Evolutionary conservation across 23 tunicate genomes (phyloP), one percentile per base, ranked within the genome.

Genomic region (Halocynthia aurantium): DNA sequence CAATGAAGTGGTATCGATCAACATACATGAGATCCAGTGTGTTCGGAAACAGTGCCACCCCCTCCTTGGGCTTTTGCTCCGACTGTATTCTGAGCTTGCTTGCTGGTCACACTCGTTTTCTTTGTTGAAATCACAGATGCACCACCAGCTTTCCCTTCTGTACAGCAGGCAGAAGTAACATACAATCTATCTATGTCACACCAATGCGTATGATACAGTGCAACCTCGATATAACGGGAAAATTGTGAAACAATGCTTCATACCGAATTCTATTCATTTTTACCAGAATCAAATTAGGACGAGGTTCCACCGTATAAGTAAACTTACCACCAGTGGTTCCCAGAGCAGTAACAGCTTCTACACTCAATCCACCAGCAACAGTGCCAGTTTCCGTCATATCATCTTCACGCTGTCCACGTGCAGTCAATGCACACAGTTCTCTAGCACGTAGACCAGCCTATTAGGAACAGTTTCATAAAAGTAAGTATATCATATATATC

Each of bases 261-360:
- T 31, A 31, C 44, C 44, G 44, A 1, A 31, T 31, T 31, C 4
- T 4, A 31, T 4, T 31, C 44, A 31, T 31, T 31, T 31, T 4
- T 31, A 31, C 44, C 4, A 4, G 4, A 31, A 4, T 31, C 44
- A 31, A 31, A 31, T 31, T 31, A 31, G 1, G 4, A 31, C 4
- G 1, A 31, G 44, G 44, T 31, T 31, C 44, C 44, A 31, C 44
- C 4, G 44, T 31, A 4, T 31, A 31, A 31, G 44, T 31, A 4
- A 31, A 31, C 44, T 31, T 31, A 31, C 44, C 44, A 0, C 44
- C 44, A 31, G 44, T 31, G 44, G 44, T 31, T 4, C 44, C 87
- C 87, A 82, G 98, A 61, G 91, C 98, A 52, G 88, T 81, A 9
- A 92, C 89, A 0, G 91, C 92, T 69, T 92, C 98, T 51, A 86